Percentiles rank a stretch among this genome's conserved stretches.
Evolutionary conservation across 2,797 vertebrate genomes (phyloP).

Genomic region (Pempheris klunzingeri): DNA sequence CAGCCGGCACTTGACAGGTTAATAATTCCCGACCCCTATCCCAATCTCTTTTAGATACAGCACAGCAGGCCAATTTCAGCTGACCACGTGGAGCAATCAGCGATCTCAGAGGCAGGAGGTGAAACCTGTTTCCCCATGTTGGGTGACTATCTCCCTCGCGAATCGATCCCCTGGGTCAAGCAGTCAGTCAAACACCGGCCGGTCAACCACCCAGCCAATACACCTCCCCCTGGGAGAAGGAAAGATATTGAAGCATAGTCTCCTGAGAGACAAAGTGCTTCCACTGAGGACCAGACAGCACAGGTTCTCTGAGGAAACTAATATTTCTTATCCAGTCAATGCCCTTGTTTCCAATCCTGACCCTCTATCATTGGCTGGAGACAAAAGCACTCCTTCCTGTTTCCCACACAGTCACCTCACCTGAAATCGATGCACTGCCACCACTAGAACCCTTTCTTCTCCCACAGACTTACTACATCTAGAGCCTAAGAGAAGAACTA

Average conservation of each 20-base stretch:
- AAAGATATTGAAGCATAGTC: constrained; percentile 35
- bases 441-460: neutral
- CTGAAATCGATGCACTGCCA: neutral
- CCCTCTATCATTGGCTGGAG: constrained; percentile 25
- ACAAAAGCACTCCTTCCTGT: neutral
- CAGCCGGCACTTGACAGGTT: constrained; percentile 62
- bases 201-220: constrained; percentile 35
- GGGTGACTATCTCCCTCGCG: constrained; percentile 8
- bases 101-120: constrained; percentile 13
- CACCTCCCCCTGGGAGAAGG: constrained; percentile 35
- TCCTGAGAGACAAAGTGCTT: constrained; percentile 39
- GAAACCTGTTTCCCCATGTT: constrained; percentile 28
- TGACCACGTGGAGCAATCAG: constrained; percentile 35
- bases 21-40: constrained; percentile 64
- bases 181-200: constrained; percentile 48
- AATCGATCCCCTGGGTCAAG: constrained; percentile 33
- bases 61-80: constrained; percentile 50
- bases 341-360: constrained; percentile 22
- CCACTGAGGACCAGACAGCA: neutral
- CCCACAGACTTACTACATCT: neutral
- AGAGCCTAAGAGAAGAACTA: constrained; percentile 6
- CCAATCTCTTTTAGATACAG: constrained; percentile 51
- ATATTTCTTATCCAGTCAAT: constrained; percentile 29
- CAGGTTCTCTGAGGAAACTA: constrained; percentile 1
- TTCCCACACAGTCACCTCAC: neutral